A percentile compares a stretch with the other conserved stretches of the same genome.
Conservation (phyloP, 2,797 vertebrate species). For the Pangasius mekongensis region DNA sequence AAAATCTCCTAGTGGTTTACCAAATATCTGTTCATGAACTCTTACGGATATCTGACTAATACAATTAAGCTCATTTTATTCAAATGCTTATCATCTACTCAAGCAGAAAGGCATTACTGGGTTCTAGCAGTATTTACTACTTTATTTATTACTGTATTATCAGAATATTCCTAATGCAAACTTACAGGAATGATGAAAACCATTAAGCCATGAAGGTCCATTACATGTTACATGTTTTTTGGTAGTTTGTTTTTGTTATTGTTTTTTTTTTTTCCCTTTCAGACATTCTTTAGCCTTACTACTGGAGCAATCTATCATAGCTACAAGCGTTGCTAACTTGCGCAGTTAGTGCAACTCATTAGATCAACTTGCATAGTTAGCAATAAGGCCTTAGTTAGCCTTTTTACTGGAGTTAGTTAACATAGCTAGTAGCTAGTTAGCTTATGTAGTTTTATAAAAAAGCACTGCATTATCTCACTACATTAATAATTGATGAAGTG, state of each 20-base stretch:
- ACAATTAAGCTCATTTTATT: background rate
- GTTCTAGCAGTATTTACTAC: background rate
- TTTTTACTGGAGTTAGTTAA: background rate
- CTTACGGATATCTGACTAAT: background rate
- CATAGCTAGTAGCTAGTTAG: background rate
- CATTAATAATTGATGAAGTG: background rate
- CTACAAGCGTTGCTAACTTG: background rate
- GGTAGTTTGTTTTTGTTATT: background rate
- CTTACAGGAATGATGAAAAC: background rate
- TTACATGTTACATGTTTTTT: background rate
- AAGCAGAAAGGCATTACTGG: background rate
- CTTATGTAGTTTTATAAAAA: background rate
- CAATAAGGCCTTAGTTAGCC: background rate
- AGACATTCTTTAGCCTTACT: background rate
- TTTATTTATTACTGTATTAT: background rate
- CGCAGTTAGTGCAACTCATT: background rate
- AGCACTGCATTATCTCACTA: background rate
- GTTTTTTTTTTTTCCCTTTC: too few species aligned
- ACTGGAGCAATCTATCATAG: background rate
- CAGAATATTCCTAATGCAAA: background rate
- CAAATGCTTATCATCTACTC: background rate
- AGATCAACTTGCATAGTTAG: background rate
- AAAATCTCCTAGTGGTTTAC: background rate
- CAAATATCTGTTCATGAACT: conserved; percentile 9
- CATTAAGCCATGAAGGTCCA: background rate